Conservation (phyloP, 2,113 vertebrate genomes). For the Paracanthobrama guichenoti region DNA sequence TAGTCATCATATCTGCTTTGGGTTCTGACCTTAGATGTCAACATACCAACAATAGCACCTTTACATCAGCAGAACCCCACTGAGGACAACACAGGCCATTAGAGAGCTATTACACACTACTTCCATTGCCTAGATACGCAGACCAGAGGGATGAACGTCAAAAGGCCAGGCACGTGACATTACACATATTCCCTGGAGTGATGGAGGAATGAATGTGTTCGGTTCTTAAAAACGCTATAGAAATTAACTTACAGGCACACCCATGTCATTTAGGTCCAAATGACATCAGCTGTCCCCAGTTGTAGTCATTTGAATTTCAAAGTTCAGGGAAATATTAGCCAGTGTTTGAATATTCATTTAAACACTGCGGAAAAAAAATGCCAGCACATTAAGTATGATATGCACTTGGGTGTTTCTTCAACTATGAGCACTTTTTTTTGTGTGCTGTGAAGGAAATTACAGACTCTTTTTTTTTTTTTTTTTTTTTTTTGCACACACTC, state of each 20-base stretch:
- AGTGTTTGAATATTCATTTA: constrained; percentile 23
- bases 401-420: neutral
- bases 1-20: neutral
- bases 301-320: constrained; percentile 27
- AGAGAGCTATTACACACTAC: constrained; percentile 39
- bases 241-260: neutral
- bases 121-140: neutral
- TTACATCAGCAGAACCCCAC: neutral
- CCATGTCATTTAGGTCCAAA: neutral
- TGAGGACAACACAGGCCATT: constrained; percentile 18
- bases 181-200: neutral
- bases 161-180: neutral
- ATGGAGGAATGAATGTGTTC: neutral
- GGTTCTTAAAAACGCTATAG: neutral
- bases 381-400: neutral
- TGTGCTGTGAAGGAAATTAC: too few relatives aligned
- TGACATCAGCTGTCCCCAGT: neutral
- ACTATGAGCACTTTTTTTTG: neutral
- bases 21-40: neutral
- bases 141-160: constrained; percentile 8
- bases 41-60: neutral
- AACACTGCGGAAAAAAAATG: neutral
- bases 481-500: too few relatives aligned
- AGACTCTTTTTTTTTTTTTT: too few relatives aligned
- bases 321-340: constrained; percentile 11